These are phyloP conservation scores for Cataglyphis livida DNA, from an alignment of 2,888 invertebrate species.

Conservation along the genomic window DNA sequence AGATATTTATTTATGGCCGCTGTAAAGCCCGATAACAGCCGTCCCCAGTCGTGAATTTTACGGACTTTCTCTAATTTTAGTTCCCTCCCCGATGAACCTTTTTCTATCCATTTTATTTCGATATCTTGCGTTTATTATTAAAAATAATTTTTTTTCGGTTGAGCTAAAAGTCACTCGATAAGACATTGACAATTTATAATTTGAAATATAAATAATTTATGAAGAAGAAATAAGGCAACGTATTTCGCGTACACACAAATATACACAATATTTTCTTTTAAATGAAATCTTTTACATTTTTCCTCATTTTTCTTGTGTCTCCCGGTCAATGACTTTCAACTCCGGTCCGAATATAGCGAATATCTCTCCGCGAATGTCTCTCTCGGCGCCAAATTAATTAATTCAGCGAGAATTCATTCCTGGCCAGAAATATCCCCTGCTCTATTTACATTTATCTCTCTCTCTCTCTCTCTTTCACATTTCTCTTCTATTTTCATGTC, in stretches of 20 bases:
- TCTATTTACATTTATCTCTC: slow-evolving; percentile 13
- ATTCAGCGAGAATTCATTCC: slow-evolving; percentile 13
- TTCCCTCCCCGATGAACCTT: neutral
- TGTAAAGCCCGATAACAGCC: slow-evolving; percentile 3
- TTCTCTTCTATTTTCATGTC: slow-evolving; percentile 12
- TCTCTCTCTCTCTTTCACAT: neutral
- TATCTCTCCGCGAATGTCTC: neutral
- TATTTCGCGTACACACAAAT: neutral
- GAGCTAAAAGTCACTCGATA: neutral
- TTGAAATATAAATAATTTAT: neutral
- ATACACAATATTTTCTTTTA: neutral
- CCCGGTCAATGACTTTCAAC: neutral
- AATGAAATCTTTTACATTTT: neutral
- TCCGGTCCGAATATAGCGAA: neutral
- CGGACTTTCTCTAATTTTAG: slow-evolving; percentile 8
- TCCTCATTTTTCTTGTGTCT: neutral
- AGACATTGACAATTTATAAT: neutral
- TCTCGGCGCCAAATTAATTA: slow-evolving; percentile 20
- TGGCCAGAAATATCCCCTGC: neutral
- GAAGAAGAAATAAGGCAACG: neutral
- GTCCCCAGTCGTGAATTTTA: neutral
- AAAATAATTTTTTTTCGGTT: neutral
- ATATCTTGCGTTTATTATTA: neutral
- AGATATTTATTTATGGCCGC: neutral
- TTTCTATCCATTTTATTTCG: neutral